A percentile compares a stretch with the other conserved stretches of the same genome.
Evolutionary conservation across 2,888 invertebrate species (phyloP).

Genomic region (Troides oblongomaculatus): DNA sequence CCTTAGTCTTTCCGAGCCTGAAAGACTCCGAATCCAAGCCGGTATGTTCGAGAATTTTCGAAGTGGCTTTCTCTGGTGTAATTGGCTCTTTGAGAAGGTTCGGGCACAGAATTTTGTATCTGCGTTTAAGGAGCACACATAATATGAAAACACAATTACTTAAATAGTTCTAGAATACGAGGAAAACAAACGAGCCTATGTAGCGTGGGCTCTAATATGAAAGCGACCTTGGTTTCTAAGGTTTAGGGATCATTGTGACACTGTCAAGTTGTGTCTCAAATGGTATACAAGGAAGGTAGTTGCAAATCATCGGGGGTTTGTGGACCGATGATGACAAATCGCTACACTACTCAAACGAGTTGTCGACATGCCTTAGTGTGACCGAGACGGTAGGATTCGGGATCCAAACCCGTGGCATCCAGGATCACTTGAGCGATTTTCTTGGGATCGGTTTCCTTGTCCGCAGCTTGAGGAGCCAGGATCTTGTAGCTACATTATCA

Average conservation of each 20-base stretch:
- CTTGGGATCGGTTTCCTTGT: constrained; percentile 87
- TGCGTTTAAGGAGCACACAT: constrained; percentile 81
- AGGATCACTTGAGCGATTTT: constrained; percentile 91
- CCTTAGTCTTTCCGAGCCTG: constrained; percentile 97
- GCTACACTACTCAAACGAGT: constrained; percentile 61
- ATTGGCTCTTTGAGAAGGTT: constrained; percentile 88
- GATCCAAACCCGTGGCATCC: constrained; percentile 90
- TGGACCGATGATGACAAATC: constrained; percentile 53
- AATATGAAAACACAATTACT: constrained; percentile 57
- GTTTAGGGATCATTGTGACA: constrained; percentile 38
- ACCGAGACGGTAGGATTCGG: constrained; percentile 97
- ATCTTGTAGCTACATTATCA: constrained; percentile 95
- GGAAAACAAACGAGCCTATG: constrained; percentile 62
- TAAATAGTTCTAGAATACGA: constrained; percentile 42
- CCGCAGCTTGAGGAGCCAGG: constrained; percentile 94
- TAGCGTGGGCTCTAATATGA: constrained; percentile 59
- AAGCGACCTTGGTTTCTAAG: constrained; percentile 48
- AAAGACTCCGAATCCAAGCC: constrained; percentile 95
- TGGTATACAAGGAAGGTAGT: constrained; percentile 57
- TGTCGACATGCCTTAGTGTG: constrained; percentile 96
- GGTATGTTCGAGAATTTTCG: constrained; percentile 89
- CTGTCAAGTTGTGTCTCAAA: constrained; percentile 53
- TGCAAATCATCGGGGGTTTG: constrained; percentile 47
- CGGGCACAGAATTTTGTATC: constrained; percentile 99
- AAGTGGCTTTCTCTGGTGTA: constrained; percentile 88